Percentiles rank a stretch among this genome's conserved stretches.
Conservation (phyloP, 2,797 vertebrate genomes). For the Xerus rutilus region DNA sequence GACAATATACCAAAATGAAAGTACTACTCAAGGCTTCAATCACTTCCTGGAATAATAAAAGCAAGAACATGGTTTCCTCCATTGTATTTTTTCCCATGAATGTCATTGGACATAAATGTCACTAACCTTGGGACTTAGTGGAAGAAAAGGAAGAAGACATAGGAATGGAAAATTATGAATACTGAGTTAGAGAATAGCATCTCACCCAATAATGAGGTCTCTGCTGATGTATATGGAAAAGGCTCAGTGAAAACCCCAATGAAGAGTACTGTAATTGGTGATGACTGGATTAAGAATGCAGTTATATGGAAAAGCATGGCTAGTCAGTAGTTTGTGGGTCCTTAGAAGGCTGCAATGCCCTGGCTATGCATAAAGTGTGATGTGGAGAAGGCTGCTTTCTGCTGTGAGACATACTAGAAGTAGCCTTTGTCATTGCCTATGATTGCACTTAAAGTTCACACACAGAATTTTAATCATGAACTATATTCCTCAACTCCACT, state of each 20-base stretch:
- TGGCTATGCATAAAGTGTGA: not conserved
- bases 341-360: not conserved
- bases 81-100: not conserved
- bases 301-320: not conserved
- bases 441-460: not conserved
- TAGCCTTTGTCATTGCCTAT: not conserved
- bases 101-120: not conserved
- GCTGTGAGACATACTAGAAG: not conserved
- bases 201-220: not conserved
- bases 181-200: not conserved
- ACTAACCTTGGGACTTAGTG: rapidly evolving
- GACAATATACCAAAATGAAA: not conserved
- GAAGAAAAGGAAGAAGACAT: not conserved
- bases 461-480: not conserved
- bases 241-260: not conserved
- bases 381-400: not conserved
- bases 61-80: not conserved
- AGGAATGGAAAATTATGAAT: not conserved
- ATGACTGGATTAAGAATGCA: not conserved
- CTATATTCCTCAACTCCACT: not conserved
- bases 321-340: not conserved
- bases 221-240: not conserved
- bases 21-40: not conserved
- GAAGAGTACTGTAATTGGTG: not conserved
- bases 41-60: not conserved